phyloP scores from a whole-genome alignment of 2,797 vertebrate species.

The Enteromius thamalakanensis region DNA sequence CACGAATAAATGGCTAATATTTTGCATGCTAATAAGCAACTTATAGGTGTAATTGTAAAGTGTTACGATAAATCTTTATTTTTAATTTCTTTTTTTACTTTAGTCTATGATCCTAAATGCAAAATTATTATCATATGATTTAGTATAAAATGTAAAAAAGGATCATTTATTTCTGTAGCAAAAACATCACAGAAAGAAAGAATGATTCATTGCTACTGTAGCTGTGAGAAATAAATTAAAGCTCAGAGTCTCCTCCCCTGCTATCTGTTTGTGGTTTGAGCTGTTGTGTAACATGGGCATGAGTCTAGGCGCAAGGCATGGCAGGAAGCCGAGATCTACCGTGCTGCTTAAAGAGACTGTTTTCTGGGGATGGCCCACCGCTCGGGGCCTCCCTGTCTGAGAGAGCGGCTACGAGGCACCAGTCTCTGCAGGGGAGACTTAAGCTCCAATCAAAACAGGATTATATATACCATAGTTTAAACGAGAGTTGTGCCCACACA shows the following conservation, averaged over 20 bases:
- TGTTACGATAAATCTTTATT: too few relatives aligned
- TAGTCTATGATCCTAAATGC: neutral
- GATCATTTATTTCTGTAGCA: neutral
- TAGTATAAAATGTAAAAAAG: neutral
- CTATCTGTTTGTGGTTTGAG: conserved; percentile 81
- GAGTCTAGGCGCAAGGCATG: conserved; percentile 75
- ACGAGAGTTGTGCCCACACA: conserved; percentile 65
- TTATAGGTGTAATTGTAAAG: too few relatives aligned
- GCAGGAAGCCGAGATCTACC: conserved; percentile 60
- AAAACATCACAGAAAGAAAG: neutral
- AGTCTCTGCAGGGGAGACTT: conserved; percentile 65
- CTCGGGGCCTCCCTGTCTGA: conserved; percentile 59
- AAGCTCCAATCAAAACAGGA: conserved; percentile 71
- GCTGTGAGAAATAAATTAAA: conserved; percentile 60
- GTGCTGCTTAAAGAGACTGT: conserved; percentile 53
- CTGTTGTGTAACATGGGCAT: conserved; percentile 71
- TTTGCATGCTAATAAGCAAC: too few relatives aligned
- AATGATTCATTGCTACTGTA: conserved; percentile 54
- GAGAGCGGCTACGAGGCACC: conserved; percentile 64
- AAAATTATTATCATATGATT: neutral
- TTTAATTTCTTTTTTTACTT: too few relatives aligned
- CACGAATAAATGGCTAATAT: too few relatives aligned
- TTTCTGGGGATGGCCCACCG: conserved; percentile 52
- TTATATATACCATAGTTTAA: conserved; percentile 69
- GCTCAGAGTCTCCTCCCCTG: conserved; percentile 65